Base-by-base conservation (phyloP, 1,140 invertebrate genomes). In the Procambarus clarkii region DNA sequence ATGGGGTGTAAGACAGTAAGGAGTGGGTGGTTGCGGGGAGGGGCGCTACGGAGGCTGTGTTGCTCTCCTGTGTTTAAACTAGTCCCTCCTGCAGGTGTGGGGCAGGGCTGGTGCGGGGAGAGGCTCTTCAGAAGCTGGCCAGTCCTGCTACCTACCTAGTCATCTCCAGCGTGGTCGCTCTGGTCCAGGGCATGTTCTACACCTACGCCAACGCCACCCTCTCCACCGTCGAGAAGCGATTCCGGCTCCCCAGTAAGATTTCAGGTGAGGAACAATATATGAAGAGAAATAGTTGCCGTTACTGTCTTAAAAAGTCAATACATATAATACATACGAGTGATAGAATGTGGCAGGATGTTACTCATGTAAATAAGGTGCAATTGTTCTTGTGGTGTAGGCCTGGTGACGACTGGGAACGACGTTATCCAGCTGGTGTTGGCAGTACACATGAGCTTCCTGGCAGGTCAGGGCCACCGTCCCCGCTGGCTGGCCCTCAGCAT, bases 401-500 rank as follows among this genome's bases (percentile, higher is more conserved):
- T 91, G 21, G 46, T 81, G 18, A 86, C 83, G 50, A 91, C 89
- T 4, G 89, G 89, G 60, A 91, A 91, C 54, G 89, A 91, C 54
- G 34, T 91, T 44, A 46, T 86, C 11, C 89, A 91, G 50, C 74
- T 91, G 44, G 21, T 86, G 48, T 44, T 91, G 13, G 74, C 83
- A 3, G 44, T 91, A 9, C 89, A 48, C 15, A 46, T 91, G 45
- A 69, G 76, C 2, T 91, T 69, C 78, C 13, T 81, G 9, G 83
- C 89, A 2, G 84, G 89, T 15, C 21, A 58, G 45, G 89, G 89
- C 15, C 89, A 91, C 21, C 83, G 89, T 0, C 89, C 89, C 3
- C 74, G 89, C 18, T 91, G 89, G 89, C 64, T 91, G 58, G 89
- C 89, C 21, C 44, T 86, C n/a, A 60, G 89, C 11, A 89, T 87